Conservation (phyloP, 2,113 vertebrate species). For the Nansenia antarctica region DNA sequence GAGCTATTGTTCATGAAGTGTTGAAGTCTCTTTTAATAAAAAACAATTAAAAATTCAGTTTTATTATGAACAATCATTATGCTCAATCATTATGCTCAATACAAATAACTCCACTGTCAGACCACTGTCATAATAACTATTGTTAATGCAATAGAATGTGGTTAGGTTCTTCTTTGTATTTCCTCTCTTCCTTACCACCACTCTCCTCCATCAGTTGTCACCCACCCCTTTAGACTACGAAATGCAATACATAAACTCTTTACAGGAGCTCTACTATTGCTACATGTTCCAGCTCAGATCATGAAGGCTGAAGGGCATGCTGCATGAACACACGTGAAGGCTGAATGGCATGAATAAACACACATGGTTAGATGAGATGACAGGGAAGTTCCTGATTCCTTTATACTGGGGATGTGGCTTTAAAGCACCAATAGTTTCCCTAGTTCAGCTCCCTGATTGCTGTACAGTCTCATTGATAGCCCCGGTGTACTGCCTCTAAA, state of each 20-base stretch:
- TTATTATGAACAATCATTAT: too few species aligned
- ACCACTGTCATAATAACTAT: not conserved
- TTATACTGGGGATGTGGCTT: too few species aligned
- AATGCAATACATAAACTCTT: not conserved
- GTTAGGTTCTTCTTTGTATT: not conserved
- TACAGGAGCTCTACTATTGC: not conserved
- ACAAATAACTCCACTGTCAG: too few species aligned
- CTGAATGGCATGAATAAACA: too few species aligned
- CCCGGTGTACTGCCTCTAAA: slow-evolving; percentile 21
- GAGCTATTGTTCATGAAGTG: not conserved
- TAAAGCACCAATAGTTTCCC: not conserved
- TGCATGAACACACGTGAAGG: too few species aligned
- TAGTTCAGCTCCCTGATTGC: slow-evolving; percentile 25
- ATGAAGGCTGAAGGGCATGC: too few species aligned
- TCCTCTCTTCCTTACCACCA: too few species aligned
- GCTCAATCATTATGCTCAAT: too few species aligned
- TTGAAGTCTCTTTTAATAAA: not conserved
- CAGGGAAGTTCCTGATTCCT: not conserved
- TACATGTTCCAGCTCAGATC: too few species aligned
- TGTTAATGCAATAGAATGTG: not conserved
- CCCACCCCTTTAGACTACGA: not conserved
- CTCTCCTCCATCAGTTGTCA: not conserved
- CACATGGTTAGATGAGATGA: not conserved
- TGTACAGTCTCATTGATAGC: slow-evolving; percentile 22
- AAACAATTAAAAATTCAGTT: not conserved